Percentiles rank a stretch among this genome's conserved stretches.
Evolutionary conservation across 1,140 invertebrate species (phyloP).

Genomic region (Coenobita brevimanus): DNA sequence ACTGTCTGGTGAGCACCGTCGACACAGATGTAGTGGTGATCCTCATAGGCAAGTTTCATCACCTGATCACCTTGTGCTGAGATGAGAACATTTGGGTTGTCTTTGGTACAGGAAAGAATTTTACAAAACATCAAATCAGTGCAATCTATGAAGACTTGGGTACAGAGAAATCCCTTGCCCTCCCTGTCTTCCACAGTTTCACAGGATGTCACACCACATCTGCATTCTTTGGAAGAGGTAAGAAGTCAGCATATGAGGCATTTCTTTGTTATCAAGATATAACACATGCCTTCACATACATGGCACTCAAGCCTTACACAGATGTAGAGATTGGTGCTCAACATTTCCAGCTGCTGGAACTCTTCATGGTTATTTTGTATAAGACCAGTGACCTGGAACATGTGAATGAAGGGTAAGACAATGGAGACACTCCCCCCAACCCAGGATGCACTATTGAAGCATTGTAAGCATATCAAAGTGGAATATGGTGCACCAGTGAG

Average conservation of each 20-base stretch:
- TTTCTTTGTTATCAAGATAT: background rate
- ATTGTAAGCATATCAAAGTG: background rate
- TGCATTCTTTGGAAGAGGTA: constrained; percentile 44
- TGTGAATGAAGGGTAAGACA: background rate
- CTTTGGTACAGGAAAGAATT: constrained; percentile 9
- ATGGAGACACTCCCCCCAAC: too few species aligned
- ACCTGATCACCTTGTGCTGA: constrained; percentile 34
- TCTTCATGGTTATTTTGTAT: background rate
- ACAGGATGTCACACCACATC: constrained; percentile 35
- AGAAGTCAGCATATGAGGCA: too few species aligned
- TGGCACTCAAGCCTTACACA: background rate
- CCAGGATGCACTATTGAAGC: background rate
- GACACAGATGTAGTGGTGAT: constrained; percentile 44
- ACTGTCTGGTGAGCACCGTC: constrained; percentile 4
- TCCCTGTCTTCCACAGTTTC: too few species aligned
- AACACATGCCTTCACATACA: too few species aligned
- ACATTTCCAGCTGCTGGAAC: too few species aligned
- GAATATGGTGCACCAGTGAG: background rate
- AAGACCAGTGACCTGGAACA: constrained; percentile 9
- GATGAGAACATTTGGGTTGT: constrained; percentile 26
- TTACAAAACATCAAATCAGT: constrained; percentile 8
- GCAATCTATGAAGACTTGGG: background rate
- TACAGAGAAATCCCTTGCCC: too few species aligned
- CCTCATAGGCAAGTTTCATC: constrained; percentile 41
- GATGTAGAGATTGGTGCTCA: background rate